These are phyloP conservation scores for Arrhamphus sclerolepis DNA, from an alignment of 2,797 vertebrate genomes.

Conservation along the genomic window DNA sequence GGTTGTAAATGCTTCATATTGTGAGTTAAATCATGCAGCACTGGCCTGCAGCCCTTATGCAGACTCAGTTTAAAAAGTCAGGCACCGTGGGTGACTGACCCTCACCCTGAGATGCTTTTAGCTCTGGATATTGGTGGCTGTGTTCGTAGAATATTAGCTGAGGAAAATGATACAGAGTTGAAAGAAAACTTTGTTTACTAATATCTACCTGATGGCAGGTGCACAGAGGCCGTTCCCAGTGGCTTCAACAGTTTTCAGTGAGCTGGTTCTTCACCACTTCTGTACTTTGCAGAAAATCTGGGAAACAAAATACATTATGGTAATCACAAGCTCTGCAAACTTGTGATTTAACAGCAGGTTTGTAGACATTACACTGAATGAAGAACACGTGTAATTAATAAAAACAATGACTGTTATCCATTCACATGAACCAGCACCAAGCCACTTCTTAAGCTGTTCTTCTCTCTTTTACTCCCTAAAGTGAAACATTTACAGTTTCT, in stretches of 20 bases:
- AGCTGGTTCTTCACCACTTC: background rate
- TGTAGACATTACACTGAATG: background rate
- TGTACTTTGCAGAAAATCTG: background rate
- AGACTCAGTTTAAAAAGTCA: too few species aligned
- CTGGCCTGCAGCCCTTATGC: too few species aligned
- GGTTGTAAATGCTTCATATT: too few species aligned
- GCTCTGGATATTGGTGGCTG: background rate
- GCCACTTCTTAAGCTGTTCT: background rate
- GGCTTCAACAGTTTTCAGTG: too few species aligned
- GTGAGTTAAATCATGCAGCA: too few species aligned
- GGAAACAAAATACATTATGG: background rate
- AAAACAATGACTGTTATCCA: constrained; percentile 8
- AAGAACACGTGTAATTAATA: background rate
- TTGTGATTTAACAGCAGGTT: background rate
- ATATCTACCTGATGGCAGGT: too few species aligned
- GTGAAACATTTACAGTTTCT: background rate
- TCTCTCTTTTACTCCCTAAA: background rate
- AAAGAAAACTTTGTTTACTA: too few species aligned
- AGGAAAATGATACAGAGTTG: too few species aligned
- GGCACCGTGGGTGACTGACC: background rate
- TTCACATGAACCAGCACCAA: constrained; percentile 2
- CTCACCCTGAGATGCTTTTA: background rate
- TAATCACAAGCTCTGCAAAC: background rate
- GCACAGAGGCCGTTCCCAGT: too few species aligned
- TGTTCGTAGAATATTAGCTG: too few species aligned